Base-by-base conservation (phyloP, 2,888 invertebrate genomes). In the Arctia plantaginis region DNA sequence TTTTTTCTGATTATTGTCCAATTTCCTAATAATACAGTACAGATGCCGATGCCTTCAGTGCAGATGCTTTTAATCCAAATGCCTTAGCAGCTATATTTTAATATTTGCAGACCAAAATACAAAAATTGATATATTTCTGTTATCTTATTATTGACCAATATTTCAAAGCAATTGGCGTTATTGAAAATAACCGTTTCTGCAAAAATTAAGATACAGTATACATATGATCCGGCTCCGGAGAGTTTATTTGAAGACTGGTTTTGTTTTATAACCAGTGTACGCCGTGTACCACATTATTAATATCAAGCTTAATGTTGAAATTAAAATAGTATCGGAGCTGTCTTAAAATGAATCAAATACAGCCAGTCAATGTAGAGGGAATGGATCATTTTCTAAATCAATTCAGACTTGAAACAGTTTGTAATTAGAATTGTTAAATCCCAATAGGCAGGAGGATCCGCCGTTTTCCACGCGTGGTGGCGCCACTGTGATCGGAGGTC, bases 91-190 rank as follows among this genome's bases (percentile, higher is more conserved):
- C 0, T 33, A 69, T 44, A 67, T 80, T 73, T 76, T 74, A 73
- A 71, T 76, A 55, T 80, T 77, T 73, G 69, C 71, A 47, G 23
- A 76, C 70, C 72, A 41, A 23, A 47, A 12, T 1, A 13, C 8
- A 30, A 47, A 68, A 72, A n/a, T 15, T 33, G 15, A 27, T 15
- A 1, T 15, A 8, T n/a, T 55, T 12, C 23, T 51, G 20, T 20
- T 20, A 20, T 23, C 0, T 23, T 44, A 44, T 64, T 12, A 71
- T 67, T 23, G 20, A 72, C 15, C 1, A 55, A 39, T 59, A 44
- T 3, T 51, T 33, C 33, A 76, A 65, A 74, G 78, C 82, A 82
- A 75, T 84, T 82, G 78, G 78, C 77, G 80, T 82, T 82, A 44
- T 55, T 44, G 15, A 2, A 30, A 0, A 15, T 27, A 4, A 0